Evolutionary conservation across 1,140 invertebrate genomes (phyloP).

Genomic region (Steinernema feltiae): DNA sequence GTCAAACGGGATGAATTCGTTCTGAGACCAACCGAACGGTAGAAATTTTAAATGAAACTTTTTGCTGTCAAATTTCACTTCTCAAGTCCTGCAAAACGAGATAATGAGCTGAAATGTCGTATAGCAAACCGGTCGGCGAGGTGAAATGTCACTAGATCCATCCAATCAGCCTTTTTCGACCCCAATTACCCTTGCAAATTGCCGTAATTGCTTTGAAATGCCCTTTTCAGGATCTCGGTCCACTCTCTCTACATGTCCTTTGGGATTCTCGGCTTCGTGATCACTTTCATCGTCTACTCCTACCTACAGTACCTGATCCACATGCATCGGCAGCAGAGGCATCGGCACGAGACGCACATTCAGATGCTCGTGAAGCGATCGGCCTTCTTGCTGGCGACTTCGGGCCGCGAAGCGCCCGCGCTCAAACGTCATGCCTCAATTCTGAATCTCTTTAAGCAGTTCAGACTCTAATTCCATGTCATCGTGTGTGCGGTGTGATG

Average conservation of each 20-base stretch:
- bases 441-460: neutral
- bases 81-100: no score
- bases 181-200: neutral
- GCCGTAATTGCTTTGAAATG: no score
- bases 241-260: constrained; percentile 3
- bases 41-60: no score
- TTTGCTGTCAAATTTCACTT: no score
- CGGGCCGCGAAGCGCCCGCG: neutral
- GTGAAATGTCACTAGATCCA: neutral
- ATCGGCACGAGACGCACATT: neutral
- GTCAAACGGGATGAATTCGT: no score
- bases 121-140: neutral
- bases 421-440: constrained; percentile 1
- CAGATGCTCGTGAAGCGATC: neutral
- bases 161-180: neutral
- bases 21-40: no score
- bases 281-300: constrained; percentile 2
- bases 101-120: no score
- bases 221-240: neutral
- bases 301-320: neutral
- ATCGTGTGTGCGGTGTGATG: neutral
- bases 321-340: neutral
- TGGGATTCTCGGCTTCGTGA: neutral
- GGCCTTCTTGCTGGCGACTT: neutral
- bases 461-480: neutral